phyloP scores from a whole-genome alignment of 1,140 invertebrate genomes.

The Drosophila kanapiae region DNA sequence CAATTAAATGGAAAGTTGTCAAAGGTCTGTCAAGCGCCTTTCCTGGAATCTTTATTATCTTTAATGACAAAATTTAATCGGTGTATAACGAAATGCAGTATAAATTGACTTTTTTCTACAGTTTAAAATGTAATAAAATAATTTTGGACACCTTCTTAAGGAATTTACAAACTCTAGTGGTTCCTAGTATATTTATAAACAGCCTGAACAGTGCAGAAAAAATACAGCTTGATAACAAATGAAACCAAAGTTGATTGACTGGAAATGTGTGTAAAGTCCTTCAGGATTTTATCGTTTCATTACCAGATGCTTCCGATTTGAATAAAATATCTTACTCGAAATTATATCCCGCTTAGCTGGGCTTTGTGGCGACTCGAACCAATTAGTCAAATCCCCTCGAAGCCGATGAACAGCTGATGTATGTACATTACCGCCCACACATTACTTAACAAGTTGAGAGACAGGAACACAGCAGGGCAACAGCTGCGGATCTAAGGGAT shows the following conservation, averaged over 20 bases:
- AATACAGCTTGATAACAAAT: no score
- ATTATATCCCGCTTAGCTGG: neutral
- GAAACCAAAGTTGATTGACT: neutral
- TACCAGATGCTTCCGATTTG: neutral
- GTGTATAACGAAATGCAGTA: no score
- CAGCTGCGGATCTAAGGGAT: slow-evolving; percentile 8
- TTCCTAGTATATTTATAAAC: neutral
- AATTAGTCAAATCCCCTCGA: slow-evolving; percentile 21
- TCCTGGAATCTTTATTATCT: neutral
- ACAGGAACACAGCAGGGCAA: slow-evolving; percentile 15
- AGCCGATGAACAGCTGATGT: slow-evolving; percentile 10
- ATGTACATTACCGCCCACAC: slow-evolving; percentile 15
- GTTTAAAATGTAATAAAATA: no score
- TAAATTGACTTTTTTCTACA: no score
- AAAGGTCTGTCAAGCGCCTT: neutral
- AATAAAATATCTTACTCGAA: neutral
- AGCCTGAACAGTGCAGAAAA: neutral
- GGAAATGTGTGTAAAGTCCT: neutral
- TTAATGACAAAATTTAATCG: no score
- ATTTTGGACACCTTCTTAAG: no score
- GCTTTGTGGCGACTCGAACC: neutral
- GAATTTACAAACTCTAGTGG: no score
- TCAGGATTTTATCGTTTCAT: neutral
- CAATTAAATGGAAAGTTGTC: neutral
- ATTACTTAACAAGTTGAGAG: slow-evolving; percentile 34